phyloP scores from a whole-genome alignment of 2,113 vertebrate species.

The Labeo catla region DNA sequence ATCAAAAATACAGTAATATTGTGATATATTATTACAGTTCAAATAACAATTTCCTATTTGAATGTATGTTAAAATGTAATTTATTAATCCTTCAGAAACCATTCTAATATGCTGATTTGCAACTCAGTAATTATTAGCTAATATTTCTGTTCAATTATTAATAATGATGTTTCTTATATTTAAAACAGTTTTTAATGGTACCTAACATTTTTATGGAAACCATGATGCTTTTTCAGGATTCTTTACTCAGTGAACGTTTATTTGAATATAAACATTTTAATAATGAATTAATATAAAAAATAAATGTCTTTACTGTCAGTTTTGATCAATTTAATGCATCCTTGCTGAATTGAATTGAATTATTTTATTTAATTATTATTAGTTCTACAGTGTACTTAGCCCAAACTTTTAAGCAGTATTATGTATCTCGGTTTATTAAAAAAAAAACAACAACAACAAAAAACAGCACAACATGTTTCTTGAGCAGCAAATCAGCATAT shows the following conservation, averaged over 20 bases:
- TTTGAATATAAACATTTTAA: too few species aligned
- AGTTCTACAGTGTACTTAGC: too few species aligned
- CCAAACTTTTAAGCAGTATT: not conserved
- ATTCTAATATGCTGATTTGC: not conserved
- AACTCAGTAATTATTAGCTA: too few species aligned
- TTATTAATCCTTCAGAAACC: not conserved
- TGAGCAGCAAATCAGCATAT: not conserved
- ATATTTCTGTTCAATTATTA: too few species aligned
- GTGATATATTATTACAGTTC: not conserved
- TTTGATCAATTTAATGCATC: not conserved
- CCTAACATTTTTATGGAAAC: not conserved
- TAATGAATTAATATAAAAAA: too few species aligned
- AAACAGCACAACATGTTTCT: not conserved
- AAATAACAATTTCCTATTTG: not conserved
- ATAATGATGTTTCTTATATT: not conserved
- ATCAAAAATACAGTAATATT: not conserved
- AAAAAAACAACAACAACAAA: not conserved
- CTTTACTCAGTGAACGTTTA: too few species aligned
- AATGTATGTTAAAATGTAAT: not conserved
- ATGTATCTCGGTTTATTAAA: not conserved
- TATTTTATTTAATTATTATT: not conserved
- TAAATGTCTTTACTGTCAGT: not conserved
- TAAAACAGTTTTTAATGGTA: not conserved
- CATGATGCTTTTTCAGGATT: not conserved
- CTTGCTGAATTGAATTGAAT: not conserved